A percentile compares a stretch with the other conserved stretches of the same genome.
phyloP scores from a whole-genome alignment of 2,888 invertebrate genomes.

The Biston stratarius region DNA sequence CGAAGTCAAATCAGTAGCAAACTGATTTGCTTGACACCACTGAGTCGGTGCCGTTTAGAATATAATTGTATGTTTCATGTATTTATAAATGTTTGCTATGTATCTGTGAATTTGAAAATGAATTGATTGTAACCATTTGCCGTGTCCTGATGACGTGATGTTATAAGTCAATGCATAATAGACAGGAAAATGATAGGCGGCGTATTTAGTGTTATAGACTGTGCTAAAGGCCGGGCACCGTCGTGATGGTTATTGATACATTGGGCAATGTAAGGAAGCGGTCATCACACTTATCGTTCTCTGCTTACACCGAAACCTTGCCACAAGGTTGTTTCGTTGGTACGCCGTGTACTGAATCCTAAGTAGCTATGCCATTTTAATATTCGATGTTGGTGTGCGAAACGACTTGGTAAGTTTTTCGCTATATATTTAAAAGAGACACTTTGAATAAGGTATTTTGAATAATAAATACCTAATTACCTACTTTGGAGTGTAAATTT shows the following conservation, averaged over 20 bases:
- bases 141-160: too few species aligned
- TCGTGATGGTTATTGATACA: not conserved
- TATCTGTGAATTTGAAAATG: too few species aligned
- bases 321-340: conserved; percentile 74
- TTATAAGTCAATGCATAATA: conserved; percentile 7
- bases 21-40: too few species aligned
- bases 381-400: conserved; percentile 44
- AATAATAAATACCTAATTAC: conserved; percentile 38
- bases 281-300: conserved; percentile 55
- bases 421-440: conserved; percentile 39
- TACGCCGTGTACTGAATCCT: conserved; percentile 71
- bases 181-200: not conserved
- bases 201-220: not conserved
- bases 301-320: conserved; percentile 71
- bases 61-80: too few species aligned
- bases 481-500: conserved; percentile 36
- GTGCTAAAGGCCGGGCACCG: not conserved
- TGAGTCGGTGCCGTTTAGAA: too few species aligned
- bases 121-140: too few species aligned
- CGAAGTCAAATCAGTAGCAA: too few species aligned
- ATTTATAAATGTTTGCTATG: too few species aligned
- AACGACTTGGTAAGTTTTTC: conserved; percentile 34
- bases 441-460: conserved; percentile 33
- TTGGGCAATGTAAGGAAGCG: conserved; percentile 45
- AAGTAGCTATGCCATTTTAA: conserved; percentile 69